Percentiles rank a stretch among this genome's conserved stretches.
Conservation (phyloP, 2,888 invertebrate species). For the Machimus atricapillus region DNA sequence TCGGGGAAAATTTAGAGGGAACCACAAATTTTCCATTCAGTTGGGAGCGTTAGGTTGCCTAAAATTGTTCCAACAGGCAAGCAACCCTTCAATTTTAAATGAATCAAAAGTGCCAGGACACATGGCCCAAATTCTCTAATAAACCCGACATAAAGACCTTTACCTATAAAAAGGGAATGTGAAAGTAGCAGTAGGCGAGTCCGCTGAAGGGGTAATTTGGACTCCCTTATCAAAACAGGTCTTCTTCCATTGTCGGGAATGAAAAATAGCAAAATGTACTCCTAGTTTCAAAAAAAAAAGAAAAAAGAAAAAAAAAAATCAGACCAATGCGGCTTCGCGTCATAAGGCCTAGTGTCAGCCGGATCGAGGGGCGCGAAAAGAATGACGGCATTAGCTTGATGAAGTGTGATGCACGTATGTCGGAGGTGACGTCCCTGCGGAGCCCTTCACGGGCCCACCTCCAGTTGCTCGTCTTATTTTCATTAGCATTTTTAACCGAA, state of each 20-base stretch:
- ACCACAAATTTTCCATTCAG: constrained; percentile 28
- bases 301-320: too few relatives aligned
- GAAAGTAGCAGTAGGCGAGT: not conserved
- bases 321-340: constrained; percentile 6
- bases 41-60: not conserved
- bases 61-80: constrained; percentile 36
- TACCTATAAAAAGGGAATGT: constrained; percentile 14
- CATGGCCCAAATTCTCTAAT: constrained; percentile 40
- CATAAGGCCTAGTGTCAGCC: not conserved
- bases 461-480: constrained; percentile 23
- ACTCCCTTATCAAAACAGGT: constrained; percentile 45
- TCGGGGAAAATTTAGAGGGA: constrained; percentile 4
- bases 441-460: not conserved
- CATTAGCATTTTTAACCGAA: constrained; percentile 43
- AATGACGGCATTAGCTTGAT: constrained; percentile 44
- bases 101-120: constrained; percentile 44
- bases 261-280: not conserved
- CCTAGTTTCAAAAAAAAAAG: not conserved
- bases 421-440: not conserved
- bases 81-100: constrained; percentile 39
- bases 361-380: not conserved
- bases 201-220: constrained; percentile 44
- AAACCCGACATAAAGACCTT: constrained; percentile 42
- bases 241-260: constrained; percentile 37
- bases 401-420: constrained; percentile 43